Percentiles rank a stretch among this genome's conserved stretches.
Evolutionary conservation across 2,113 vertebrate species (phyloP).

Genomic region (Podilymbus podiceps): DNA sequence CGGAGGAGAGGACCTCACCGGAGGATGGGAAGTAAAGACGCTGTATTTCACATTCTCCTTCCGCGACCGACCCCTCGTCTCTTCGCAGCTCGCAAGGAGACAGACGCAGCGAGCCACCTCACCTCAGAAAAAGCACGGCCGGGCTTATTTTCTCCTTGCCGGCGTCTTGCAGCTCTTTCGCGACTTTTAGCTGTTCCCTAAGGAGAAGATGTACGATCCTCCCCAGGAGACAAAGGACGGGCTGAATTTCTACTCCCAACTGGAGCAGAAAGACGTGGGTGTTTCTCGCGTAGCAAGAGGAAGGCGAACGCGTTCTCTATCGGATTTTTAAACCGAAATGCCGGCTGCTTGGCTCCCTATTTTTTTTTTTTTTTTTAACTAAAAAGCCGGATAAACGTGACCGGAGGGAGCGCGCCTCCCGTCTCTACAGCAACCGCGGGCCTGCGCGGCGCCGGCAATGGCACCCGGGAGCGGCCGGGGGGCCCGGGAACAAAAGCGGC

Average conservation of each 20-base stretch:
- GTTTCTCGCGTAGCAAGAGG: neutral
- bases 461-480: neutral
- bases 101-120: neutral
- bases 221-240: neutral
- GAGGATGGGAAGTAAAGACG: fast-evolving
- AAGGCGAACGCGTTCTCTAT: neutral
- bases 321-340: neutral
- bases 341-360: neutral
- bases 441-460: neutral
- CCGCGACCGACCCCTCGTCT: neutral
- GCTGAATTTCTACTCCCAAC: neutral
- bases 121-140: neutral
- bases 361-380: neutral
- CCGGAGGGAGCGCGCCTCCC: neutral
- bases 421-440: conserved; percentile 31
- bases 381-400: neutral
- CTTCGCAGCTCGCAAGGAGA: neutral
- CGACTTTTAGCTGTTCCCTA: neutral
- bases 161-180: neutral
- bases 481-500: neutral
- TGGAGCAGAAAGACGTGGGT: neutral
- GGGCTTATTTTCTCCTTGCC: neutral
- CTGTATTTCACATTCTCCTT: neutral
- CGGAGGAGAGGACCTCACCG: neutral
- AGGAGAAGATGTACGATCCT: neutral